phyloP scores from a whole-genome alignment of 2,888 invertebrate genomes.

The Phania funesta region DNA sequence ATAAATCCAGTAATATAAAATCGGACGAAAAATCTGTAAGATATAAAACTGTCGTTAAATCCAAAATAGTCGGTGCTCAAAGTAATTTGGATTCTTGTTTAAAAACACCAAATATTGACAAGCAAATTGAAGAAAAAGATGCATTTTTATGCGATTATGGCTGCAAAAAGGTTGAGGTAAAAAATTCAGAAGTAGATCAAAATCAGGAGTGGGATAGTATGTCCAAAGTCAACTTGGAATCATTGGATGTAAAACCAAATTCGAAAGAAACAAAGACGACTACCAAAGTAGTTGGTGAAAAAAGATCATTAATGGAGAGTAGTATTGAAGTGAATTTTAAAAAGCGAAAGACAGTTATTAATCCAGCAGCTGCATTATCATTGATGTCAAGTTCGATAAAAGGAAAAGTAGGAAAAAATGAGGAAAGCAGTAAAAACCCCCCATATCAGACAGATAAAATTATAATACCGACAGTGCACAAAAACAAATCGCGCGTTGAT shows the following conservation, averaged over 20 bases:
- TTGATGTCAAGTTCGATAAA: neutral
- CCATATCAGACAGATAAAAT: slow-evolving; percentile 69
- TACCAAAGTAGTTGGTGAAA: neutral
- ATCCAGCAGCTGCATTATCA: slow-evolving; percentile 54
- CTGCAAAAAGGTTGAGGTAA: neutral
- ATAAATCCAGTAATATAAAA: neutral
- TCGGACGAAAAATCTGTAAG: neutral
- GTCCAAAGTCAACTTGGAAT: neutral
- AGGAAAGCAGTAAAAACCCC: slow-evolving; percentile 38
- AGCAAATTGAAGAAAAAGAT: neutral
- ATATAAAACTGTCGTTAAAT: no score
- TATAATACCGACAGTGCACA: slow-evolving; percentile 69
- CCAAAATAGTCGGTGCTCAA: neutral
- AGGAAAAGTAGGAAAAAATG: slow-evolving; percentile 4
- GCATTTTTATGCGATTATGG: neutral
- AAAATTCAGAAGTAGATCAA: neutral
- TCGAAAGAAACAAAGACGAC: slow-evolving; percentile 27
- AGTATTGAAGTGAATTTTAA: slow-evolving; percentile 10
- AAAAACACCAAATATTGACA: neutral
- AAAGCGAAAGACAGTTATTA: slow-evolving; percentile 53
- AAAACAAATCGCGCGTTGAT: slow-evolving; percentile 30
- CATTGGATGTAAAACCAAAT: neutral
- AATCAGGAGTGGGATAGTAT: neutral
- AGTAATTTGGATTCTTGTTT: neutral
- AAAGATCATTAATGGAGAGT: neutral